Evolutionary conservation across 2,113 vertebrate species (phyloP), one percentile per base, ranked within the genome.

Genomic region (Lophochroa leadbeateri): DNA sequence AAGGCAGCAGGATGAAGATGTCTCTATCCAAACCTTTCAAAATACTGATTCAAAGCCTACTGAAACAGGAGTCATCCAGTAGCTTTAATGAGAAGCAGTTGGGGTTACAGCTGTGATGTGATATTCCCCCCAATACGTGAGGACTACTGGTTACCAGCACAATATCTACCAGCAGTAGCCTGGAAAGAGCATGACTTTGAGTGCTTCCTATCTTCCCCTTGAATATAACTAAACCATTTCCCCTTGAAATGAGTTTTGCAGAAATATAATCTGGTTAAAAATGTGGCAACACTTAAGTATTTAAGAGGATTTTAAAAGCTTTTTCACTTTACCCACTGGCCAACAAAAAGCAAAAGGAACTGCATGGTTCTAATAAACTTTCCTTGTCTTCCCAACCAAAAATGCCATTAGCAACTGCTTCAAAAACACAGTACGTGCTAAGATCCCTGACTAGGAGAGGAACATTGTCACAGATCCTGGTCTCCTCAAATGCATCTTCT

Each of bases 71-170:
- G 44, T 19, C 67, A 61, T 12, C 21, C 60, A 75, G 46, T 5
- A 74, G 46, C 5, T 35, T 21, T 55, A 78, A 78, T 17, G 46
- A 70, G 70, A 58, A 78, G 49, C 37, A 57, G 69, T 7, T 43
- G 37, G 63, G 69, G 27, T 52, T 80, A 55, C 14, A 46, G 74
- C 67, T 61, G 60, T 41, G 52, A 11, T 43, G 27, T 64, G 37
- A 61, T 12, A 33, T 21, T 33, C 16, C 29, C 43, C 37, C n/a
- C 5, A 0, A 20, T 53, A 69, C 3, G 18, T 0, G 1, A 81
- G 43, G 41, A 52, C 63, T 47, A 39, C 67, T 86, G 50, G 65
- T n/a, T 58, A 74, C 71, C 65, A 53, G 76, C 33, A 33, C 13
- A 55, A 35, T 11, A 17, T 20, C 44, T 35, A 43, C 39, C 81